phyloP scores from a whole-genome alignment of 2,888 invertebrate species.

The Linyphia triangularis region DNA sequence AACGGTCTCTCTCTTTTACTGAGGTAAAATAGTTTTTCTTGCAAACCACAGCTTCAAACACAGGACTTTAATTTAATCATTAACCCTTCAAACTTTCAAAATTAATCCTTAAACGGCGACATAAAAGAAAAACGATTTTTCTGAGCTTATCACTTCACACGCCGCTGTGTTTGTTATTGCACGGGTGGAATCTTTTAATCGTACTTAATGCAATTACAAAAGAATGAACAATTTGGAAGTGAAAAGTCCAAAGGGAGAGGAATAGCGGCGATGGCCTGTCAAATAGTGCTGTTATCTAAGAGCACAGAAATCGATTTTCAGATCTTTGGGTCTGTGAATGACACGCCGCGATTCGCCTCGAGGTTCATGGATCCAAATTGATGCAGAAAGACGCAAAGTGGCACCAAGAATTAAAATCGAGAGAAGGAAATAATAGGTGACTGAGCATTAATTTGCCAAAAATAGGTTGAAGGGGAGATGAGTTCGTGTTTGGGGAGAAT shows the following conservation, averaged over 20 bases:
- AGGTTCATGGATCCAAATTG: slow-evolving; percentile 29
- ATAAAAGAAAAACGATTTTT: slow-evolving; percentile 16
- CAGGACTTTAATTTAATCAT: background rate
- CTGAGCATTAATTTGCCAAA: slow-evolving; percentile 10
- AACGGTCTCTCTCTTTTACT: background rate
- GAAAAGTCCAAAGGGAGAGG: slow-evolving; percentile 17
- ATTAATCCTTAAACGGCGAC: background rate
- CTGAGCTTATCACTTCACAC: background rate
- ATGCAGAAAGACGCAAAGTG: slow-evolving; percentile 47
- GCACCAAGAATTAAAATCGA: slow-evolving; percentile 11
- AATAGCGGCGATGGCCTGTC: no score
- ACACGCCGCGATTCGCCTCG: slow-evolving; percentile 12
- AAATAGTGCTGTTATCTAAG: background rate
- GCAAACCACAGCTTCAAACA: background rate
- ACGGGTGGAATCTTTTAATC: slow-evolving; percentile 8
- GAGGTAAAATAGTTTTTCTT: background rate
- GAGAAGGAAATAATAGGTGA: slow-evolving; percentile 1
- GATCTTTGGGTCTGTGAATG: slow-evolving; percentile 5
- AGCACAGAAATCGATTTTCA: slow-evolving; percentile 2
- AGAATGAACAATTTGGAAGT: background rate
- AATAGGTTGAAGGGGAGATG: background rate
- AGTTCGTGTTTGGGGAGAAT: background rate
- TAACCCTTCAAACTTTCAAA: slow-evolving; percentile 18
- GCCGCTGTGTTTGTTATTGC: background rate
- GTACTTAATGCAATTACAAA: slow-evolving; percentile 35